Evolutionary conservation across 2,113 vertebrate genomes (phyloP), one percentile per base, ranked within the genome.

Genomic region (Xiphias gladius): DNA sequence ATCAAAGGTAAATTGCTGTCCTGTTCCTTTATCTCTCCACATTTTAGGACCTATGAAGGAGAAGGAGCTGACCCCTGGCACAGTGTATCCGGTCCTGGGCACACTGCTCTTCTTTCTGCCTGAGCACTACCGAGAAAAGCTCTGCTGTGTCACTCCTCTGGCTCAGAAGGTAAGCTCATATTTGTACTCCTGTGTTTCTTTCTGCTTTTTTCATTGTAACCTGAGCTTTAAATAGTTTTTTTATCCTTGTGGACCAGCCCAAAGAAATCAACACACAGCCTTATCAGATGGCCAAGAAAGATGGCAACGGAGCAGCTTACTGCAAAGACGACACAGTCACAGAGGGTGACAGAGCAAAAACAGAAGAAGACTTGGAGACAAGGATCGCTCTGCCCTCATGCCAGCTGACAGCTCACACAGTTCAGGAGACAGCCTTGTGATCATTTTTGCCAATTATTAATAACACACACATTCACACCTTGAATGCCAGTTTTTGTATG

Each of bases 21-120:
- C 5, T 30, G 17, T 30, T 26, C 14, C 20, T 46, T n/a, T 43
- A 1, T 75, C 26, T 39, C 48, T 59, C 4, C 14, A 10, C 17
- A 26, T 19, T 4, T 26, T 79, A 99, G 98, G 98, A n/a, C 96
- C 97, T 13, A 97, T 92, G 74, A 96, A 95, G 5, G 95, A 96
- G 52, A 88, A 94, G 1, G 92, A 96, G 0, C 89, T 98, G 89
- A 94, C 96, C 63, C 97, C 97, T 0, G 95, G 92, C n/a, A 99
- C 97, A 1, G 95, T 98, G 79, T 98, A 93, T 82, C 97, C 97
- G 0, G 95, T 99, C 76, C 65, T 98, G 85, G 95, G 96, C 0
- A 94, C 73, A 5, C 92, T 99, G 83, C 92, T 97, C 0, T 96
- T 96, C 90, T 97, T 98, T 62, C 94, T 99, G 80, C 97, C 97